Base-by-base conservation (phyloP, 2,113 vertebrate genomes). In the Callorhinus ursinus region DNA sequence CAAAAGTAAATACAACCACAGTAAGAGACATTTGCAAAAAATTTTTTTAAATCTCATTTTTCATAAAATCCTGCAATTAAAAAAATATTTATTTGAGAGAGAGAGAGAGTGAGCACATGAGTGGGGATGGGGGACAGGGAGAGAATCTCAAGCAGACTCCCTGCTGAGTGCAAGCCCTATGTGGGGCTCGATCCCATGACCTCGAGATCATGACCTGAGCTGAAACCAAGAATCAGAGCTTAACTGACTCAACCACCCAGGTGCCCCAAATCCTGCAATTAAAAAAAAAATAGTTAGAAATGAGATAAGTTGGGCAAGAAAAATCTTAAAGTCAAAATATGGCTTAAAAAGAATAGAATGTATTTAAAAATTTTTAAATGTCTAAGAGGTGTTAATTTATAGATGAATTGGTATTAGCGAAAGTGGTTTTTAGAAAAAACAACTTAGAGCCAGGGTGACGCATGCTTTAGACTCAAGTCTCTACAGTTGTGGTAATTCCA, bases 21-120 rank as follows among this genome's bases (percentile, higher is more conserved):
- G 42, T 15, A 67, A 82, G 28, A 65, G 7, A 92, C 1, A 59
- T 57, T 26, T 90, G 5, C 59, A 74, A 88, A 96, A 91, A 81
- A 31, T 16, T 11, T 36, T n/a, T 72, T 83, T 39, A 5, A 76
- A 84, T 59, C 11, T 72, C 13, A 82, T 55, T 15, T 93, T 91
- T 76, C 22, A 90, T 57, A 87, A 86, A 87, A 83, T 84, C 33
- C 7, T 96, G 13, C 36, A 80, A 72, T 85, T 53, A 90, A 79
- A 69, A n/a, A 69, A 33, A 65, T 7, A 65, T 65, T 59, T 63
- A 63, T 28, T n/a, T 69, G 39, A 39, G 67, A 36, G 18, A 69
- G 33, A 69, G n/a, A 69, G n/a, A 36, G 33, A 9, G 18, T 4
- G 33, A 21, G 15, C 33, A 69, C 33, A 69, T n/a, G 15, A 69